Conservation (phyloP, 1,140 invertebrate genomes). For the Bombyx mandarina region DNA sequence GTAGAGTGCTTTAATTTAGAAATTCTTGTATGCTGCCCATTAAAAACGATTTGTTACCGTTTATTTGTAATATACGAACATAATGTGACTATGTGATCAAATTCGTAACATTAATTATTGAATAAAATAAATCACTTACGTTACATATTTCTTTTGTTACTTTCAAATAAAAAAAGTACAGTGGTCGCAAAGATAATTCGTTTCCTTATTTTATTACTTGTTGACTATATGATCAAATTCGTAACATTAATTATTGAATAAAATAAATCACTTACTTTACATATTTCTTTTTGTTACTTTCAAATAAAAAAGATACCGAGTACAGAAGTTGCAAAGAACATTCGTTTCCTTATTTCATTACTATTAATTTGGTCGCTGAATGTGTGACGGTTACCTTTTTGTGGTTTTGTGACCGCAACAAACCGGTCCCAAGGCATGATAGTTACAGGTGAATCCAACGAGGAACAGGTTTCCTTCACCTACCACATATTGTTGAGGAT, state of each 20-base stretch:
- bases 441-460: constrained; percentile 45
- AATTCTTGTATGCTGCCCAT: no score
- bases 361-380: constrained; percentile 21
- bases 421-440: constrained; percentile 41
- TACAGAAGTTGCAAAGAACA: constrained; percentile 1
- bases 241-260: no score
- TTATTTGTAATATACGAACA: no score
- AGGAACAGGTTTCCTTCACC: constrained; percentile 37
- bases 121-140: no score
- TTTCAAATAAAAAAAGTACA: neutral
- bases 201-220: neutral
- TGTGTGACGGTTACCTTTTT: constrained; percentile 37
- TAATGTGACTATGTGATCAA: no score
- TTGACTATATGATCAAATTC: no score
- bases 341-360: constrained; percentile 3
- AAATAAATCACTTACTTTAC: no score
- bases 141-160: no score
- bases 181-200: neutral
- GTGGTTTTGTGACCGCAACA: constrained; percentile 38
- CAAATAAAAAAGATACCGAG: neutral
- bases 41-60: no score
- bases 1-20: no score
- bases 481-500: constrained; percentile 25
- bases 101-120: no score
- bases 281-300: neutral